Evolutionary conservation across 2,888 invertebrate species (phyloP), one percentile per base, ranked within the genome.

Genomic region (Acrobeloides nanus): DNA sequence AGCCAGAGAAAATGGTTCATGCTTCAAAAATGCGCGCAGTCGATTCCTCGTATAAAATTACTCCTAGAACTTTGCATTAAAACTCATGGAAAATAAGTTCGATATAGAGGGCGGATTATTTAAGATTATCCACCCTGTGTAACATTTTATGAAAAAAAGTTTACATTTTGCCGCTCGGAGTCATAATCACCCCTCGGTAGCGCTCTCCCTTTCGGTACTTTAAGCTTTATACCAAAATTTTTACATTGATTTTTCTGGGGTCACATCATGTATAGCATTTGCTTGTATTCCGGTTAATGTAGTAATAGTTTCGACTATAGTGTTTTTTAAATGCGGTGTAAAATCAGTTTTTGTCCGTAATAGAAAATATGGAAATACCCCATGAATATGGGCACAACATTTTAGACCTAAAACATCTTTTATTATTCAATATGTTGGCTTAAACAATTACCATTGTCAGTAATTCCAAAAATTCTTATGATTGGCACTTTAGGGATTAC

Each of bases 301-400:
- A 55, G 25, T 8, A 43, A 34, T 27, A 24, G 35, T 23, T 35
- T 46, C 35, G 50, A 15, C 35, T 46, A 51, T 7, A 24, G 33
- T 20, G 26, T 29, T 40, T 18, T 18, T 35, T 31, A 41, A 20
- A 31, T 47, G 52, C 21, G 43, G n/a, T n/a, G n/a, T n/a, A n/a
- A n/a, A n/a, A n/a, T n/a, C n/a, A n/a, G n/a, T n/a, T 32, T 62
- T 60, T 24, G 60, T 59, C 35, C 68, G 57, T 2, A 67, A 32
- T 10, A 59, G 47, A 12, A 68, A 35, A 53, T 62, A 68, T 1
- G 68, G 68, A 6, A 66, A 48, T 6, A 54, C 57, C 23, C 67
- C 68, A 46, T 68, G 64, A 6, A 68, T 39, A 44, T 68, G 66
- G 10, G 62, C 53, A 26, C 66, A 63, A 17, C 62, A 61, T 38